Percentiles rank a stretch among this genome's conserved stretches.
These are phyloP conservation scores for Lacanobia wlatinum DNA, from an alignment of 2,888 invertebrate genomes.

Conservation along the genomic window DNA sequence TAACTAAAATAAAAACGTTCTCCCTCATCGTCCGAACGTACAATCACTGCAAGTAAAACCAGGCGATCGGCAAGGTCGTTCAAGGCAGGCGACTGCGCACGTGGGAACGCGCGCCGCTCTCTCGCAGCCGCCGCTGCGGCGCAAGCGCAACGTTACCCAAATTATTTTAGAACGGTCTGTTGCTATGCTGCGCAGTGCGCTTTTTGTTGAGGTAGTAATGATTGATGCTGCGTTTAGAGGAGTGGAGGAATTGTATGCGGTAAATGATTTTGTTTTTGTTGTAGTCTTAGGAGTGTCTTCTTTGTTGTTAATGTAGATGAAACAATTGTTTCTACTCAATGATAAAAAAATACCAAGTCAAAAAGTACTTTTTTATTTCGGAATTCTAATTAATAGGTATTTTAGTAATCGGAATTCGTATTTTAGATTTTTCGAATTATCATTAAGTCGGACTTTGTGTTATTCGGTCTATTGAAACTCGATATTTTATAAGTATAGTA, in stretches of 20 bases:
- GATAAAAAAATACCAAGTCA: too few relatives aligned
- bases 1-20: conserved; percentile 33
- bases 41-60: conserved; percentile 72
- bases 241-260: not conserved
- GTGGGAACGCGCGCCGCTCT: conserved; percentile 77
- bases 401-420: too few relatives aligned
- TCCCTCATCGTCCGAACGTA: conserved; percentile 49
- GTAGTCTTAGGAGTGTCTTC: not conserved
- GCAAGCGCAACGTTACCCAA: conserved; percentile 51
- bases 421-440: too few relatives aligned
- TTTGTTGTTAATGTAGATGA: not conserved
- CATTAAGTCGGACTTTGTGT: too few relatives aligned
- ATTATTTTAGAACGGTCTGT: conserved; percentile 65
- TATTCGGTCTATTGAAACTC: too few relatives aligned
- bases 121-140: conserved; percentile 42
- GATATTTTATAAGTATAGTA: too few relatives aligned
- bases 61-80: conserved; percentile 85
- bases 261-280: conserved; percentile 6
- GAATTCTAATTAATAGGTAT: too few relatives aligned
- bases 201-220: conserved; percentile 31
- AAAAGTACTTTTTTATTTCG: too few relatives aligned
- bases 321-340: not conserved
- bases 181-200: conserved; percentile 38
- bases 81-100: conserved; percentile 86
- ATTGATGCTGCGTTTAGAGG: conserved; percentile 5